Conservation (phyloP, 2,888 invertebrate species). For the Drosophila rellima region DNA sequence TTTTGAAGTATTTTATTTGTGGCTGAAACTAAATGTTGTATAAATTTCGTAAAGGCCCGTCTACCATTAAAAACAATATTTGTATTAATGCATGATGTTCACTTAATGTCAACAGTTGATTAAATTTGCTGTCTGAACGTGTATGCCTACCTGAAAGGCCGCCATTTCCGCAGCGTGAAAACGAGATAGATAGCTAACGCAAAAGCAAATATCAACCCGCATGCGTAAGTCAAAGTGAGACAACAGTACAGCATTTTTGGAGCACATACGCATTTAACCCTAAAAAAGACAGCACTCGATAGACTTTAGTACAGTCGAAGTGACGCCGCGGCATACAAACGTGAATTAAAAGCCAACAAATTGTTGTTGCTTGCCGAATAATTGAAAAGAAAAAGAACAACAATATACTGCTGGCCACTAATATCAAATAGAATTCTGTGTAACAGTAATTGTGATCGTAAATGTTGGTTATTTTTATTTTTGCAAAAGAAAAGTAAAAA, state of each 20-base stretch:
- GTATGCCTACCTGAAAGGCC: constrained; percentile 39
- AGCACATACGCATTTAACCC: constrained; percentile 69
- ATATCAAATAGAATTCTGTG: not conserved
- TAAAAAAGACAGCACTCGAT: constrained; percentile 78
- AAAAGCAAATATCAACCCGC: constrained; percentile 13
- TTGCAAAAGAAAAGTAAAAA: constrained; percentile 11
- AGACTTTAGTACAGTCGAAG: constrained; percentile 78
- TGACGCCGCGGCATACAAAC: constrained; percentile 73
- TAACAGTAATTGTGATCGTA: constrained; percentile 16
- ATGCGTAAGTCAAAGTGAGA: constrained; percentile 43
- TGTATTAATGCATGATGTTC: constrained; percentile 7
- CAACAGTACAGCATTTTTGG: constrained; percentile 3
- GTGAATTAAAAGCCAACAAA: constrained; percentile 52
- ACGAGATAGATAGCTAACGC: constrained; percentile 26
- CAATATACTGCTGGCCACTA: constrained; percentile 8
- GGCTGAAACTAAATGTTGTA: not conserved
- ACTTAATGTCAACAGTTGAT: constrained; percentile 25
- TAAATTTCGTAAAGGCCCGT: not conserved
- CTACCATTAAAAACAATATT: too few relatives aligned
- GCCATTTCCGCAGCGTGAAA: constrained; percentile 69
- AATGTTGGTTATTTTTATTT: constrained; percentile 22
- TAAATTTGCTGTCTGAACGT: constrained; percentile 37
- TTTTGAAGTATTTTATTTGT: not conserved
- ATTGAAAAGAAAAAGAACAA: constrained; percentile 26
- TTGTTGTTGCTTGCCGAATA: constrained; percentile 51